Evolutionary conservation across 2,797 vertebrate species (phyloP), one percentile per base, ranked within the genome.

Genomic region (Sandelia bainsii): DNA sequence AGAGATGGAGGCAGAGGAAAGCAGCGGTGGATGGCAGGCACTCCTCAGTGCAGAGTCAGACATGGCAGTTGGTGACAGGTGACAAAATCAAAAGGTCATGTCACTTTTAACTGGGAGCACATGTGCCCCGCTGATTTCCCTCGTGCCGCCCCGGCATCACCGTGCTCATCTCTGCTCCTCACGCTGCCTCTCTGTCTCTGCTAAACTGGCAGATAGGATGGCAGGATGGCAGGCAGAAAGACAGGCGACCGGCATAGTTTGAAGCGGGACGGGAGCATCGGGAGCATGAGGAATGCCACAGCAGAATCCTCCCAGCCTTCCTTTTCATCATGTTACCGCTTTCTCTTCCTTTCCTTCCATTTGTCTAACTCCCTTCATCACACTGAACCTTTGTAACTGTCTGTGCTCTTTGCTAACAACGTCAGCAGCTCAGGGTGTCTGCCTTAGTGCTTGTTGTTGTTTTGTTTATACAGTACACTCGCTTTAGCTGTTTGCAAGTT

Each of bases 31-130:
- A 91, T 92, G 91, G 85, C 91, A 89, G 92, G 87, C 87, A 80
- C 89, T 87, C 89, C 91, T 94, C 89, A 85, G 83, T 87, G 87
- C 82, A 54, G 84, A 91, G 82, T 93, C 92, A 93, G 91, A 94
- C 95, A 93, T 96, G 83, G 95, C 93, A 94, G 94, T 95, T 94
- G 94, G 94, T 97, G 96, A 97, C 95, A 95, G 96, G 96, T 97
- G 96, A 97, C 96, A 95, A 97, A 97, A 98, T 95, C 96, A 97
- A 95, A 98, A 97, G 96, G 96, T 97, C 97, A 96, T 95, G 96
- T 97, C 96, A 96, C 96, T 97, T 98, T 96, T 96, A 97, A 97
- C 96, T 97, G 96, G 94, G 95, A 96, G 95, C 93, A 95, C 96
- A 95, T 96, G 95, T 96, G 95, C 95, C 94, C 95, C 93, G 94